Base-by-base conservation (phyloP, 2,797 vertebrate genomes). In the Orientallactaga sibirica region DNA sequence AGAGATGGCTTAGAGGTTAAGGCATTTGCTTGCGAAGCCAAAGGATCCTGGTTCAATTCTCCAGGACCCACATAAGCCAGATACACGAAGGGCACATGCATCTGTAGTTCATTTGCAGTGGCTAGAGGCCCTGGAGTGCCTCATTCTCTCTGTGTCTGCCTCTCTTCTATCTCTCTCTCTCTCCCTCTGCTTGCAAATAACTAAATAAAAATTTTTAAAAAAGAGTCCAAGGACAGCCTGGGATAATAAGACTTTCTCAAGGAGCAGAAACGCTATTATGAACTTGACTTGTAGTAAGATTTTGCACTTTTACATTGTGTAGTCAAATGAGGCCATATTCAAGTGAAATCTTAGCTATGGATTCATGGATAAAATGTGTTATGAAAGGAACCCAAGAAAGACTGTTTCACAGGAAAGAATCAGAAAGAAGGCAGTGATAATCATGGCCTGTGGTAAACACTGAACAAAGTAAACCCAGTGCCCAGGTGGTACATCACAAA, bases 301-400 rank as follows among this genome's bases (percentile, higher is more conserved):
- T 88, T 15, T 8, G 41, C 55, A 25, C 37, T 90, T 80, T 93
- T 19, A 22, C 3, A 29, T 7, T 33, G 14, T 68, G 58, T 24
- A 27, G 11, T 71, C 18, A n/a, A 29, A 41, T 12, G 67, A 80
- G 37, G 2, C 25, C n/a, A 68, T 33, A 7, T n/a, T 70, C 68
- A 81, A 61, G 43, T 66, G 3, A 91, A 82, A 79, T 61, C 27
- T 75, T 58, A 90, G 25, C 24, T 71, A 43, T 78, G 52, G 91
- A 93, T 11, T 93, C 74, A 71, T 43, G 27, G 74, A 48, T 66
- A 84, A 92, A 84, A 64, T 80, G 14, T 66, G 7, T 58, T 29
- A 61, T 33, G 6, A 75, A 76, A 88, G 90, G 33, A 79, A 20
- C 20, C 6, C 70, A 66, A 86, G 55, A 79, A 88, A 73, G 18